A percentile compares a stretch with the other conserved stretches of the same genome.
These are phyloP conservation scores for Huso huso DNA, from an alignment of 2,797 vertebrate species.

Conservation along the genomic window DNA sequence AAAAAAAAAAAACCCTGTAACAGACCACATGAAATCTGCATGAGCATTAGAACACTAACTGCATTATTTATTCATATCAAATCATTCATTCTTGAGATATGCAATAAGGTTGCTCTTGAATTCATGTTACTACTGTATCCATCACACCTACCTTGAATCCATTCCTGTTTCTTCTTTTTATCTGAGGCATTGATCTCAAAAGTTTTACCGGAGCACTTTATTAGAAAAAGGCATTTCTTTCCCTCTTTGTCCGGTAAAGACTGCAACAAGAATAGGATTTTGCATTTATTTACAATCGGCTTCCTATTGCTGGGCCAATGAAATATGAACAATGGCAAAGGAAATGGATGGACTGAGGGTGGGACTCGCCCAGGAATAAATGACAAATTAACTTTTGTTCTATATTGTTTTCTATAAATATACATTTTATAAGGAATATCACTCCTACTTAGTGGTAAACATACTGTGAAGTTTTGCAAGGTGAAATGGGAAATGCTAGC, in stretches of 20 bases:
- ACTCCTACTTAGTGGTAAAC: neutral
- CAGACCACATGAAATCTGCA: too few relatives aligned
- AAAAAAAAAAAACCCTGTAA: too few relatives aligned
- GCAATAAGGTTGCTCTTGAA: neutral
- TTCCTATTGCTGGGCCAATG: constrained; percentile 6
- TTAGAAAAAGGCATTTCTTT: constrained; percentile 88
- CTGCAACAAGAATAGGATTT: constrained; percentile 44
- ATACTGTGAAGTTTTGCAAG: too few relatives aligned
- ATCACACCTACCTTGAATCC: constrained; percentile 81
- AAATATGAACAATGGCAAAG: constrained; percentile 14
- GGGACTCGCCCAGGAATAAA: neutral
- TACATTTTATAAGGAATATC: neutral
- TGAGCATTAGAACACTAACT: too few relatives aligned
- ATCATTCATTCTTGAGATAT: too few relatives aligned
- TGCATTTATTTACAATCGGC: constrained; percentile 3
- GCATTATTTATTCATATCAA: too few relatives aligned
- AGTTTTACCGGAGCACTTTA: constrained; percentile 83
- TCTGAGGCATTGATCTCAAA: constrained; percentile 95
- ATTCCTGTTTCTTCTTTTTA: constrained; percentile 97
- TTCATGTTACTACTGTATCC: neutral
- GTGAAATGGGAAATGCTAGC: too few relatives aligned
- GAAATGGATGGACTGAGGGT: constrained; percentile 13
- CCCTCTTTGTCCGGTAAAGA: constrained; percentile 88
- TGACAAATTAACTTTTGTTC: neutral
- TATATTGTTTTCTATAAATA: neutral